Conservation (phyloP, 2,797 vertebrate genomes). For the Diplodus puntazzo region DNA sequence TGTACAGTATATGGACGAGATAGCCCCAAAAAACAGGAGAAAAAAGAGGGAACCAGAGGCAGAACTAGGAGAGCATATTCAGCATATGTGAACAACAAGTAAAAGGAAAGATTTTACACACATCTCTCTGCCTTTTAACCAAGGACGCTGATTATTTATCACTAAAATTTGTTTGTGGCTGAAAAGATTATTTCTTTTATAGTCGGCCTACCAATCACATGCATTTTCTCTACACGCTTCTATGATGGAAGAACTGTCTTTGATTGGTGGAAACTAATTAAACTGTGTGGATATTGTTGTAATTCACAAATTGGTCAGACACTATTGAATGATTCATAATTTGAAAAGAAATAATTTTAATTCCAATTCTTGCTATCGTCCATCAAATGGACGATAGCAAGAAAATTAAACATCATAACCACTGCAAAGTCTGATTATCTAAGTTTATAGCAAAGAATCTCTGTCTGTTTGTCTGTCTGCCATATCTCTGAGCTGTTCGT, state of each 20-base stretch:
- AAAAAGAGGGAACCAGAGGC: background rate
- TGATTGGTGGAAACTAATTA: slow-evolving; percentile 1
- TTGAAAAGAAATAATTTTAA: background rate
- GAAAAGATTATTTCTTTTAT: background rate
- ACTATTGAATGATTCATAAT: background rate
- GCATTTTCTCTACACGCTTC: background rate
- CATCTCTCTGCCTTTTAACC: background rate
- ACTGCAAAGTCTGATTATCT: background rate
- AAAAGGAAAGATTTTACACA: background rate
- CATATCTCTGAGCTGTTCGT: too few species aligned
- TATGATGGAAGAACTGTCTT: background rate
- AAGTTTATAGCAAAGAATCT: too few species aligned
- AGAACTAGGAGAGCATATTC: background rate
- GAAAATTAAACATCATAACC: background rate
- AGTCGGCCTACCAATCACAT: background rate
- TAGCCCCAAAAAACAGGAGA: slow-evolving; percentile 23
- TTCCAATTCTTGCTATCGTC: too few species aligned
- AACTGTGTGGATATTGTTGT: background rate
- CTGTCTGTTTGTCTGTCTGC: too few species aligned
- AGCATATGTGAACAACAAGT: background rate
- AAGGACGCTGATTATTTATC: background rate
- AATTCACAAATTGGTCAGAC: background rate
- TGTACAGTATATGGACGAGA: slow-evolving; percentile 36
- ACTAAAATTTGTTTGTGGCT: background rate
- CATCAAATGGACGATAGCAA: background rate